These are phyloP conservation scores for Caradrina clavipalpis DNA, from an alignment of 2,888 invertebrate species.

Conservation along the genomic window DNA sequence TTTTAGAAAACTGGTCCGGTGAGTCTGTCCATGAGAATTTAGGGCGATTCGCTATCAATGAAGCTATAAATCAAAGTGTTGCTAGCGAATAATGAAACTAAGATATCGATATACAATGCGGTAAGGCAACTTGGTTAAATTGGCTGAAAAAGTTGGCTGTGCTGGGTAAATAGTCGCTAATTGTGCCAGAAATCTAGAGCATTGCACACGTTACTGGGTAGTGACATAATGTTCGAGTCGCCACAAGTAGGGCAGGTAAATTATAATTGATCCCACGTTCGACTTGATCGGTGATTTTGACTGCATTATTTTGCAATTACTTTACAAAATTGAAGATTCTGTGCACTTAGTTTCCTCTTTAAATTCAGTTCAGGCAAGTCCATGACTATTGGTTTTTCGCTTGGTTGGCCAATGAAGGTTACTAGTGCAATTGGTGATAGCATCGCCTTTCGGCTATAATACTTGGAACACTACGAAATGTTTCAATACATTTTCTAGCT, in stretches of 20 bases:
- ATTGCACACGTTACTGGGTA: slow-evolving; percentile 68
- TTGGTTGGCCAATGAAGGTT: slow-evolving; percentile 68
- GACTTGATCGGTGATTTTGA: slow-evolving; percentile 78
- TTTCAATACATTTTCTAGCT: slow-evolving; percentile 48
- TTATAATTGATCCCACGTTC: slow-evolving; percentile 87
- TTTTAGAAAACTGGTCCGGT: slow-evolving; percentile 76
- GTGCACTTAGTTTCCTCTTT: slow-evolving; percentile 65
- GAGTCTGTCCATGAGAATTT: slow-evolving; percentile 72
- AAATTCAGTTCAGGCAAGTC: slow-evolving; percentile 61
- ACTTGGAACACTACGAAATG: slow-evolving; percentile 30
- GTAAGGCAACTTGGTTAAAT: slow-evolving; percentile 62
- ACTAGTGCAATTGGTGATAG: slow-evolving; percentile 58
- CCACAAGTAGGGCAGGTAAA: slow-evolving; percentile 77
- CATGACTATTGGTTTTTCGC: slow-evolving; percentile 61
- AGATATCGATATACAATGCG: slow-evolving; percentile 65
- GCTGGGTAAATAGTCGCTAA: slow-evolving; percentile 72
- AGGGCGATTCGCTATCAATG: slow-evolving; percentile 74
- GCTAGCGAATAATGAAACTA: slow-evolving; percentile 65
- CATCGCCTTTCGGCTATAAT: slow-evolving; percentile 58
- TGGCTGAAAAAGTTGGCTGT: slow-evolving; percentile 65
- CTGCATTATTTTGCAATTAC: slow-evolving; percentile 69
- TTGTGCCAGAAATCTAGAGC: slow-evolving; percentile 78
- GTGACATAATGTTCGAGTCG: slow-evolving; percentile 78
- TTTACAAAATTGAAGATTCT: slow-evolving; percentile 68
- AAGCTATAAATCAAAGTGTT: slow-evolving; percentile 72